Conservation (phyloP, 2,888 invertebrate genomes). For the Cerceris rybyensis region DNA sequence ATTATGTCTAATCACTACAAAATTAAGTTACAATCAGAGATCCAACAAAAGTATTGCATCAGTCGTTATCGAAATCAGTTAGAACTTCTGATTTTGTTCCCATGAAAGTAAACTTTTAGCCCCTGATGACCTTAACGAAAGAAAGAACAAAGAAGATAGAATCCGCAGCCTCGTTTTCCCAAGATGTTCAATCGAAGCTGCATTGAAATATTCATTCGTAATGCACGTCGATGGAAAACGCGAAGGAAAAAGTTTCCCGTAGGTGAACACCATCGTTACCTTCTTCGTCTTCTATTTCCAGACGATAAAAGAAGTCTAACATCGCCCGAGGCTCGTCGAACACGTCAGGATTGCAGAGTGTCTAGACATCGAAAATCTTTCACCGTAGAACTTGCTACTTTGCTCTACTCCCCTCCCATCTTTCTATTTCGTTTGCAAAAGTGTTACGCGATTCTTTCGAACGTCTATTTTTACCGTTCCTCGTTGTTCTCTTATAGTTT, state of each 20-base stretch:
- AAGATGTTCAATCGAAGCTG: too few species aligned
- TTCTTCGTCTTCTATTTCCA: background rate
- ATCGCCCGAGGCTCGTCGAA: conserved; percentile 3
- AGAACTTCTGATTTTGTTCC: too few species aligned
- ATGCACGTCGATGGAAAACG: background rate
- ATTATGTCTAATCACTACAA: too few species aligned
- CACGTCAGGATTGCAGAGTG: background rate
- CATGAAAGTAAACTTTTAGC: too few species aligned
- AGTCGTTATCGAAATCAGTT: too few species aligned
- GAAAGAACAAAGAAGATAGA: too few species aligned
- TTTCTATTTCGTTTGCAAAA: background rate
- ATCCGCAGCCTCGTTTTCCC: too few species aligned
- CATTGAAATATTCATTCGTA: too few species aligned
- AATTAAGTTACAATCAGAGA: too few species aligned
- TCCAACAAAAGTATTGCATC: too few species aligned
- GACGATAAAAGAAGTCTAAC: background rate
- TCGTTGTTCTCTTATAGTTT: background rate
- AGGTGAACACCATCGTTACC: background rate
- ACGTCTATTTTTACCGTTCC: background rate
- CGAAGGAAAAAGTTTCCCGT: background rate
- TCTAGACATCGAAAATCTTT: conserved; percentile 10
- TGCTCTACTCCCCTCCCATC: background rate
- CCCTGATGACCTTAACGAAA: too few species aligned
- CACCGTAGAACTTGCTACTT: background rate
- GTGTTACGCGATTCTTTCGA: background rate